phyloP scores from a whole-genome alignment of 2,113 vertebrate species.

The Oryzias javanicus region DNA sequence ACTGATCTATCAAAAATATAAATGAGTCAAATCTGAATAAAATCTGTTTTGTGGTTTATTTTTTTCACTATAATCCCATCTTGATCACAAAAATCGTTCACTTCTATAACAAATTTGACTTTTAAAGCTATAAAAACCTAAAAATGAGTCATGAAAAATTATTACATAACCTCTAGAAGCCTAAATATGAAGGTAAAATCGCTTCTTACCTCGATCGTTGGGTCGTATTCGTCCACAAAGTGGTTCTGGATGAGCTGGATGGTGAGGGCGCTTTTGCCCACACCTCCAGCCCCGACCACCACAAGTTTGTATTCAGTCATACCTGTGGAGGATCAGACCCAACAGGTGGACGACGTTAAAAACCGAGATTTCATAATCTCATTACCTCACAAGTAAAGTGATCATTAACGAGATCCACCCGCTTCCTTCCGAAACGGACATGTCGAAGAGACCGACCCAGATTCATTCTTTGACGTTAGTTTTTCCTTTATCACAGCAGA shows the following conservation, averaged over 20 bases:
- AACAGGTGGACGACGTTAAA: slow-evolving; percentile 3
- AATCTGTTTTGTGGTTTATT: too few relatives aligned
- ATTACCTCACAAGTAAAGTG: not conserved
- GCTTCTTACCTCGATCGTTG: slow-evolving; percentile 77
- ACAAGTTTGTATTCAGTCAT: slow-evolving; percentile 88
- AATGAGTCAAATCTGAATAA: too few relatives aligned
- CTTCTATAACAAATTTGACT: too few relatives aligned
- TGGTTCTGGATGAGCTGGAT: slow-evolving; percentile 87
- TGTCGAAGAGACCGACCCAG: slow-evolving; percentile 56
- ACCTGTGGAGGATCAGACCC: slow-evolving; percentile 36
- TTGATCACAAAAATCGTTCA: too few relatives aligned
- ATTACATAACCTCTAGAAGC: too few relatives aligned
- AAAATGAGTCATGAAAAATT: too few relatives aligned
- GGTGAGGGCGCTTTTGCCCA: slow-evolving; percentile 86
- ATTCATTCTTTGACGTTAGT: slow-evolving; percentile 32
- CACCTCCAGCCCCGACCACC: slow-evolving; percentile 84
- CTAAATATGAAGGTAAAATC: too few relatives aligned
- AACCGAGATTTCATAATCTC: not conserved
- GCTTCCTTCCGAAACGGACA: slow-evolving; percentile 20
- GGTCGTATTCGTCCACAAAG: slow-evolving; percentile 82
- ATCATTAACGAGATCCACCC: not conserved
- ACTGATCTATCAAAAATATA: too few relatives aligned
- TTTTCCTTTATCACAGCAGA: not conserved
- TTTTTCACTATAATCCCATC: too few relatives aligned
- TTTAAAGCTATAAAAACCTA: too few relatives aligned